phyloP scores from a whole-genome alignment of 2,113 vertebrate species.

The Calyptommatus sinebrachiatus region DNA sequence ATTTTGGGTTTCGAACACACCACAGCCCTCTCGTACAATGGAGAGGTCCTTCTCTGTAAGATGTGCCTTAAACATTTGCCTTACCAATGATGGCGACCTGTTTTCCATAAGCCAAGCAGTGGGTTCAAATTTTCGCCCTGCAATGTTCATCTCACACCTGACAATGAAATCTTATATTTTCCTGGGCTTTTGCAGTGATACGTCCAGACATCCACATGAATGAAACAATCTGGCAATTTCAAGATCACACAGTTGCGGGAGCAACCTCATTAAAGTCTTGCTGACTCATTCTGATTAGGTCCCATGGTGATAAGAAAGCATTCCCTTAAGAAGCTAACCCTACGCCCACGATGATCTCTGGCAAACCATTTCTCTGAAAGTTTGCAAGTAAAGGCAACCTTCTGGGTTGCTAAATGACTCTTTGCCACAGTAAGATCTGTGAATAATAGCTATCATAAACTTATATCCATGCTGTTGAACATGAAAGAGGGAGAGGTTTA shows the following conservation, averaged over 20 bases:
- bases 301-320: constrained; percentile 58
- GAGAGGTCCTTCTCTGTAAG: too few relatives aligned
- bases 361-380: constrained; percentile 29
- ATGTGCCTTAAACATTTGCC: too few relatives aligned
- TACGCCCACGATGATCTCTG: constrained; percentile 48
- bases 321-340: constrained; percentile 43
- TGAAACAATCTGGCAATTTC: constrained; percentile 7
- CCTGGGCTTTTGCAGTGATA: not conserved
- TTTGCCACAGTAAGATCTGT: not conserved
- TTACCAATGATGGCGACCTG: not conserved
- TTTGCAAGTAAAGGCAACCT: constrained; percentile 14
- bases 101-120: not conserved
- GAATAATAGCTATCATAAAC: not conserved
- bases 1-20: too few relatives aligned
- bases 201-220: constrained; percentile 11
- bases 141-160: not conserved
- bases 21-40: too few relatives aligned
- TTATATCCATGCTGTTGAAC: too few relatives aligned
- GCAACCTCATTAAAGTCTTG: constrained; percentile 61
- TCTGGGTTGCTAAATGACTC: not conserved
- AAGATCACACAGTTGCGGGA: constrained; percentile 59
- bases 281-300: constrained; percentile 68
- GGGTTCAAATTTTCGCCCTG: too few relatives aligned
- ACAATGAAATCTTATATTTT: not conserved
- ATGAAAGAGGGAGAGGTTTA: not conserved